Conservation (phyloP, 2,888 invertebrate species). For the Marronus borbonicus region DNA sequence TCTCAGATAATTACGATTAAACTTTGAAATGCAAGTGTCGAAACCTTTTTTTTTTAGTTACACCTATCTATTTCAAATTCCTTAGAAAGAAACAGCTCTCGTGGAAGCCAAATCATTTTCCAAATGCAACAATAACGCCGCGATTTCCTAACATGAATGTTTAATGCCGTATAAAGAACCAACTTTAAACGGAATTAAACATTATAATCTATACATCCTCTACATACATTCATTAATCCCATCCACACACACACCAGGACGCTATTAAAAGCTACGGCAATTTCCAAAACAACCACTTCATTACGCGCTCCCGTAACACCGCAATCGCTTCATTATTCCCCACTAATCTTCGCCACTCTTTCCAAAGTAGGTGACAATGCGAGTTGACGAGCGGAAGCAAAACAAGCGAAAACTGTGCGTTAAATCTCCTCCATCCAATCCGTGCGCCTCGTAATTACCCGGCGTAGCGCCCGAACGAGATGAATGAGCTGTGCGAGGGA, state of each 20-base stretch:
- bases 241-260: background rate
- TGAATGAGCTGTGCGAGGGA: slow-evolving; percentile 52
- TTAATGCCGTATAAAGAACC: too few relatives aligned
- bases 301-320: slow-evolving; percentile 19
- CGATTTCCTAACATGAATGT: too few relatives aligned
- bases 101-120: too few relatives aligned
- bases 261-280: slow-evolving; percentile 4
- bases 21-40: too few relatives aligned
- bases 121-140: too few relatives aligned
- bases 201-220: too few relatives aligned
- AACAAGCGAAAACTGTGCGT: slow-evolving; percentile 49
- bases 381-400: slow-evolving; percentile 34
- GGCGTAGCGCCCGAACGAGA: slow-evolving; percentile 57
- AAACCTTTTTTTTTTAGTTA: too few relatives aligned
- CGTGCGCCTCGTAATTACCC: slow-evolving; percentile 52
- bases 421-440: slow-evolving; percentile 45
- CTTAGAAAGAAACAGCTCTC: too few relatives aligned
- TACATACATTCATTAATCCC: too few relatives aligned
- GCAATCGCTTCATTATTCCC: slow-evolving; percentile 24
- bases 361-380: slow-evolving; percentile 9
- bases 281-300: slow-evolving; percentile 29
- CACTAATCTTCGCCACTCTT: slow-evolving; percentile 20
- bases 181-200: too few relatives aligned
- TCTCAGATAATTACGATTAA: too few relatives aligned
- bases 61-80: too few relatives aligned